These are phyloP conservation scores for Lycaon pictus DNA, from an alignment of 2,113 vertebrate species.

Conservation along the genomic window DNA sequence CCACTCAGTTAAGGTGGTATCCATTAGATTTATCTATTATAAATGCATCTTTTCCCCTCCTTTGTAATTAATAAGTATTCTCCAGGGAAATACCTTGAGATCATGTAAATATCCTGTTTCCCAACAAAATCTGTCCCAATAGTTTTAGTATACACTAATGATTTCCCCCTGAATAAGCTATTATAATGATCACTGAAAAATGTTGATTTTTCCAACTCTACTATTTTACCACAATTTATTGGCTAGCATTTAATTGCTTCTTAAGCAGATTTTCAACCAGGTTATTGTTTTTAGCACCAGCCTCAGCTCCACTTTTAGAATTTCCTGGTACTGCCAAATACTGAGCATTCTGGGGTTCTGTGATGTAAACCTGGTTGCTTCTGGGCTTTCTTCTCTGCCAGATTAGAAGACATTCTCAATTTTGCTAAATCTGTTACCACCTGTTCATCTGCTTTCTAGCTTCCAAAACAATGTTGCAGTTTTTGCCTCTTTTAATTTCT, in stretches of 20 bases:
- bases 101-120: neutral
- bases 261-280: constrained; percentile 40
- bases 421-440: neutral
- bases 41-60: neutral
- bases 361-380: neutral
- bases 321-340: neutral
- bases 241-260: neutral
- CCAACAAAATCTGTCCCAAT: neutral
- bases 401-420: neutral
- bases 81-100: neutral
- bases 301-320: constrained; percentile 11
- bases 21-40: neutral
- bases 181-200: constrained; percentile 24
- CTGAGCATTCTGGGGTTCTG: neutral
- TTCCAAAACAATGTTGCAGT: neutral
- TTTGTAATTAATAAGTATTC: constrained; percentile 47
- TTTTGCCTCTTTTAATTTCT: constrained; percentile 17
- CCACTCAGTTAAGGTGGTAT: neutral
- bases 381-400: neutral
- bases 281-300: constrained; percentile 7
- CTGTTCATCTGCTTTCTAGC: neutral
- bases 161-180: neutral
- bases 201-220: constrained; percentile 34
- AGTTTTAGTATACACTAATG: neutral
- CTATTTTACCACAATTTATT: constrained; percentile 42